Conservation (phyloP, 2,797 vertebrate species). For the Peromyscus aztecus region DNA sequence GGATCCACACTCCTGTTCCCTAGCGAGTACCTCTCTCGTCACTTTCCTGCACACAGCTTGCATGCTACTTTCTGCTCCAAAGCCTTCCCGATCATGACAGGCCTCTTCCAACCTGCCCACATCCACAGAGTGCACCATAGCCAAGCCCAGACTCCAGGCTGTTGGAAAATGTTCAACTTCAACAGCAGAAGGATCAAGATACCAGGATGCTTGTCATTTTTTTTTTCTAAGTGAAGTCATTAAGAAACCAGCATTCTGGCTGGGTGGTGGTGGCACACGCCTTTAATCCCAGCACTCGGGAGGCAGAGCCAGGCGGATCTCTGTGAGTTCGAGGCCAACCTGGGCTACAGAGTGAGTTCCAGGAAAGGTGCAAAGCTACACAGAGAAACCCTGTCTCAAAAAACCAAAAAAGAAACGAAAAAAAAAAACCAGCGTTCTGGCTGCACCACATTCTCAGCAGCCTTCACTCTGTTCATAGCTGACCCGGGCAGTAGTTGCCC, state of each 20-base stretch:
- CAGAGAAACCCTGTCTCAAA: too few species aligned
- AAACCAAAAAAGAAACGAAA: too few species aligned
- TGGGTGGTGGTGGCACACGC: too few species aligned
- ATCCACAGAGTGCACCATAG: background rate
- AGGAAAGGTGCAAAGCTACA: too few species aligned
- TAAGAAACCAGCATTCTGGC: background rate
- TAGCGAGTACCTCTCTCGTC: background rate
- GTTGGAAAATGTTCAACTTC: background rate
- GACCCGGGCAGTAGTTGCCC: background rate
- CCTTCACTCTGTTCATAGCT: background rate
- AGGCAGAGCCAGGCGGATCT: too few species aligned
- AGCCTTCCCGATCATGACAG: background rate
- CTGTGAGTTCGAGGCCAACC: too few species aligned
- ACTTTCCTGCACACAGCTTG: background rate
- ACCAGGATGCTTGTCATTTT: background rate
- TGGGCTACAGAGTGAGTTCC: too few species aligned
- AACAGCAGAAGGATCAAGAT: background rate
- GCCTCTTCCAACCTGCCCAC: background rate
- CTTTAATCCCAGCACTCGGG: too few species aligned
- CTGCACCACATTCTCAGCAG: background rate
- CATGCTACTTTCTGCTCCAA: background rate
- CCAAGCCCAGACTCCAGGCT: background rate
- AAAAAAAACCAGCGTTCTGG: background rate
- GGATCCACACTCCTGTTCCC: accelerated
- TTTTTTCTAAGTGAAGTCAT: background rate